Evolutionary conservation across 2,888 invertebrate species (phyloP).

Genomic region (Phaedon cochleariae): DNA sequence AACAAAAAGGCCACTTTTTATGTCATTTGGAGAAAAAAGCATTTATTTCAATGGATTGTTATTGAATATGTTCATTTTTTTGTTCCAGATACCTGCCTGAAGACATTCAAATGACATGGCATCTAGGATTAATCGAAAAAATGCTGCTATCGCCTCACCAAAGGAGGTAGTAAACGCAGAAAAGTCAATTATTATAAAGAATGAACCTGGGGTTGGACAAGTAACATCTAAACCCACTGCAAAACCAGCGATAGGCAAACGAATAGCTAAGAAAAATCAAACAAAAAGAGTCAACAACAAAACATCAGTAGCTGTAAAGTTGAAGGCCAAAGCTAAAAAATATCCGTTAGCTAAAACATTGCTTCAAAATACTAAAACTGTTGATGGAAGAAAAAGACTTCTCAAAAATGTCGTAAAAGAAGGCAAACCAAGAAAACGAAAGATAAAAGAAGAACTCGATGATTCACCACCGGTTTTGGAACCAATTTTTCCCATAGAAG

Average conservation of each 20-base stretch:
- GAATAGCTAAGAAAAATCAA: constrained; percentile 40
- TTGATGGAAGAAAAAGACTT: constrained; percentile 54
- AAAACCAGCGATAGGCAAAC: constrained; percentile 41
- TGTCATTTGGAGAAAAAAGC: no score
- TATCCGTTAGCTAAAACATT: constrained; percentile 51
- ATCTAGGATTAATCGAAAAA: constrained; percentile 60
- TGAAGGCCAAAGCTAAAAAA: constrained; percentile 54
- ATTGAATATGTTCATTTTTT: background rate
- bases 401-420: constrained; percentile 56
- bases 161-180: constrained; percentile 53
- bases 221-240: constrained; percentile 22
- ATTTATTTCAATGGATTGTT: no score
- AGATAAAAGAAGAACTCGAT: constrained; percentile 37
- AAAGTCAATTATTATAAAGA: constrained; percentile 37
- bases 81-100: constrained; percentile 28
- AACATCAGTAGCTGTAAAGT: constrained; percentile 47
- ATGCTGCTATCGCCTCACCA: constrained; percentile 38
- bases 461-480: constrained; percentile 54
- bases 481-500: constrained; percentile 53
- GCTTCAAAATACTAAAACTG: constrained; percentile 51
- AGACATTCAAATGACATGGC: constrained; percentile 60
- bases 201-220: constrained; percentile 33
- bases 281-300: constrained; percentile 44
- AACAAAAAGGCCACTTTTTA: no score
- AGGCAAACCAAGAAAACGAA: constrained; percentile 44